Evolutionary conservation across 1,140 invertebrate species (phyloP), one percentile per base, ranked within the genome.

Genomic region (Galendromus occidentalis): DNA sequence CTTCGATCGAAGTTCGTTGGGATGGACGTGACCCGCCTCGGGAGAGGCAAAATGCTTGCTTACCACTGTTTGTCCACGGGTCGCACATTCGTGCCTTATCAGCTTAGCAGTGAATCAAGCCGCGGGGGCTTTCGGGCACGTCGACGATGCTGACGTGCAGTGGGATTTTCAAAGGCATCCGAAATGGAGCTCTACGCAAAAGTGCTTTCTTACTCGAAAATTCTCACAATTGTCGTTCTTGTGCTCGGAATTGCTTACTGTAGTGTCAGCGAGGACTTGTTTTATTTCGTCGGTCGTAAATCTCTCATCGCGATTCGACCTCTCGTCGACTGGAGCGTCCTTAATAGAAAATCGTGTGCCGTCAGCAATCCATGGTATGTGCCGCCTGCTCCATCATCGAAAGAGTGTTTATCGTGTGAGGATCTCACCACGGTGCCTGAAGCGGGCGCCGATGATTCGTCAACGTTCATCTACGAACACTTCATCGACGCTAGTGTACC

Each of bases 331-430:
- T 59, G 51, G 51, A 59, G 25, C 25, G 51, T 59, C 6, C 51
- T 59, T 29, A 59, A 59, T 33, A 59, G 51, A 59, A 25, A 33
- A 14, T 29, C 25, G 25, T 59, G 51, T 25, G 51, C 51, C 20
- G 33, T 59, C 25, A 14, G 14, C 14, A 59, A 59, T 25, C 51
- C 51, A 14, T 59, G 51, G 51, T 59, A 59, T 25, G 22, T 25
- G 1, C 14, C 51, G 14, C 51, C 51, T 17, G 25, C 51, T 17
- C 51, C 51, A 14, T 59, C 51, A 59, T 25, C 14, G 14, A 59
- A 59, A 59, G 51, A 59, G 51, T 59, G 51, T 33, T 33, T 18
- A 25, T 25, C 51, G 14, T 59, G 51, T 59, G 51, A 59, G 25
- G 51, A 59, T 25, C 51, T 59, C 14, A 59, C 51, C 25, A 33